Base-by-base conservation (phyloP, 2,888 invertebrate species). In the Coenonympha glycerion region DNA sequence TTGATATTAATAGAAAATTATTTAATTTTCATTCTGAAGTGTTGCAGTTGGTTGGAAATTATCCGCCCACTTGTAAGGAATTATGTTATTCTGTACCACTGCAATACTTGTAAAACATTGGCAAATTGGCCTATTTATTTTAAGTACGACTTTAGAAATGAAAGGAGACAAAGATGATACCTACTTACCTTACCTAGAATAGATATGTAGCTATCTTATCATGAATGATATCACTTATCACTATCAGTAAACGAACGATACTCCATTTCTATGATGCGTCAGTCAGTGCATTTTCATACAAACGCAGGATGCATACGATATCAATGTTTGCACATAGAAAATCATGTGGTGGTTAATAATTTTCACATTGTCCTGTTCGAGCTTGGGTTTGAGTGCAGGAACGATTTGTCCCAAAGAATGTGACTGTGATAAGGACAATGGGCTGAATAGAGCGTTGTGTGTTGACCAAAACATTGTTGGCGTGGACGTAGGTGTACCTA, bases 401-500 rank as follows among this genome's bases (percentile, higher is more conserved):
- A 73, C 77, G 28, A 49, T 75, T 49, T 90, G 90, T 64, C 89
- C 90, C 6, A 80, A 77, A 56, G 81, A 87, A 69, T 90, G 90
- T 66, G 83, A 81, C 55, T 89, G 90, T 76, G 89, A 89, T 68
- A 67, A 80, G 61, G 76, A 81, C 46, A 73, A 86, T 65, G 82
- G 79, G 15, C 68, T 88, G 46, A 87, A 84, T 62, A 76, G 89
- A 42, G 89, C 89, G 0, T 70, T 69, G 40, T 90, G 89, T 64
- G 89, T 88, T 51, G 85, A 89, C 39, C 89, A 89, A 71, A 90
- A 88, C 54, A 84, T 92, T 61, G 84, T 90, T 56, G 84, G 77
- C 59, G 76, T 91, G 2, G 88, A 89, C 61, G 78, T 91, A 51
- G 90, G 89, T 61, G 87, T 91, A 63, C 89, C 91, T 0, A 73